These are phyloP conservation scores for Phrynosoma platyrhinos DNA, from an alignment of 2,113 vertebrate genomes.

Conservation along the genomic window DNA sequence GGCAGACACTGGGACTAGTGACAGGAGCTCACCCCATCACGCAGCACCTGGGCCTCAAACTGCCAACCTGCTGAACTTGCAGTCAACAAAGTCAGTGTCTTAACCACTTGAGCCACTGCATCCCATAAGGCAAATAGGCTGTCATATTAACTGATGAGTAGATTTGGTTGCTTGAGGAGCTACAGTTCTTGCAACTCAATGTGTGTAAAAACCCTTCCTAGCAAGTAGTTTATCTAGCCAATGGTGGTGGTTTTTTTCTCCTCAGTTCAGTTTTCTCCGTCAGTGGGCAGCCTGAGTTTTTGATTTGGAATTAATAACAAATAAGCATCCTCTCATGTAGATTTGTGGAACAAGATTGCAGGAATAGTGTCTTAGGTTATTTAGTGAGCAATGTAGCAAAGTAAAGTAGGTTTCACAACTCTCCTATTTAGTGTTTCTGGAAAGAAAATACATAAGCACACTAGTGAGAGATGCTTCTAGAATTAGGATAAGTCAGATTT, in stretches of 20 bases:
- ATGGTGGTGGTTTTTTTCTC: no score
- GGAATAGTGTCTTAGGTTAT: not conserved
- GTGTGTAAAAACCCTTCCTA: not conserved
- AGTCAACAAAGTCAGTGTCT: no score
- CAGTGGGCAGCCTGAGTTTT: not conserved
- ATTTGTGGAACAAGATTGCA: not conserved
- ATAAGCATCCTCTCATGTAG: not conserved
- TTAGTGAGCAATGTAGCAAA: not conserved
- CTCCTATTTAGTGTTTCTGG: not conserved
- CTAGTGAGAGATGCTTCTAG: not conserved
- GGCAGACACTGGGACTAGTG: no score
- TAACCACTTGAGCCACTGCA: no score
- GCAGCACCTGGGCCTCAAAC: no score
- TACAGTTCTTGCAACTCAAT: not conserved
- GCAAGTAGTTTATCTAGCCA: not conserved
- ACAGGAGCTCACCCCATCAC: no score
- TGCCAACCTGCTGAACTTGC: no score
- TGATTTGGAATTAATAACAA: not conserved
- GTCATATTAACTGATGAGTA: not conserved
- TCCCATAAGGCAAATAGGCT: not conserved
- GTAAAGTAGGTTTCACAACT: not conserved
- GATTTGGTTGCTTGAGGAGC: not conserved
- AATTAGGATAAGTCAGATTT: not conserved
- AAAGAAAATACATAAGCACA: not conserved
- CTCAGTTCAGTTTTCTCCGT: not conserved